phyloP scores from a whole-genome alignment of 1,140 invertebrate genomes.

The Eumeta japonica region DNA sequence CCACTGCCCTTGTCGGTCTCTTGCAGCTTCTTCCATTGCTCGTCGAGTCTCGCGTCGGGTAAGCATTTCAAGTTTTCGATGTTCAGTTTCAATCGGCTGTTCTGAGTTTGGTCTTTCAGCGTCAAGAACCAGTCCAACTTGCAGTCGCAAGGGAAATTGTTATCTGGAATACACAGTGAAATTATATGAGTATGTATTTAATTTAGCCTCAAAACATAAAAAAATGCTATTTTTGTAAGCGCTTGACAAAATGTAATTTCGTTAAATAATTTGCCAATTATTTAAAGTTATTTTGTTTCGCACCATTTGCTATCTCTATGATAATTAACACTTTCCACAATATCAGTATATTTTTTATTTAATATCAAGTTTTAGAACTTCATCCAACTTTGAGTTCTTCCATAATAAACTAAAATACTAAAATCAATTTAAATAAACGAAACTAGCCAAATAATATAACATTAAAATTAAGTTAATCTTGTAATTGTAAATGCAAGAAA shows the following conservation, averaged over 20 bases:
- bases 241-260: not conserved
- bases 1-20: conserved; percentile 21
- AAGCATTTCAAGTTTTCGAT: conserved; percentile 43
- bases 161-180: conserved; percentile 23
- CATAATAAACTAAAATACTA: too few species aligned
- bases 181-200: not conserved
- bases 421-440: too few species aligned
- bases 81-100: conserved; percentile 23
- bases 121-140: conserved; percentile 34
- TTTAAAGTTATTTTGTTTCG: not conserved
- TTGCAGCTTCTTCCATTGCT: conserved; percentile 26
- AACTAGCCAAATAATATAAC: too few species aligned
- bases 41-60: conserved; percentile 26
- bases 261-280: not conserved
- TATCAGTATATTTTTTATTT: not conserved
- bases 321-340: not conserved
- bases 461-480: too few species aligned
- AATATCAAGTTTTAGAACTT: too few species aligned
- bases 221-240: not conserved
- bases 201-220: not conserved
- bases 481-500: too few species aligned
- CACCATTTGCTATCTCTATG: not conserved
- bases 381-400: too few species aligned
- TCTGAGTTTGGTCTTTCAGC: conserved; percentile 10
- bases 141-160: conserved; percentile 41